Evolutionary conservation across 1,140 invertebrate species (phyloP).

Genomic region (Medauroidea extradentata): DNA sequence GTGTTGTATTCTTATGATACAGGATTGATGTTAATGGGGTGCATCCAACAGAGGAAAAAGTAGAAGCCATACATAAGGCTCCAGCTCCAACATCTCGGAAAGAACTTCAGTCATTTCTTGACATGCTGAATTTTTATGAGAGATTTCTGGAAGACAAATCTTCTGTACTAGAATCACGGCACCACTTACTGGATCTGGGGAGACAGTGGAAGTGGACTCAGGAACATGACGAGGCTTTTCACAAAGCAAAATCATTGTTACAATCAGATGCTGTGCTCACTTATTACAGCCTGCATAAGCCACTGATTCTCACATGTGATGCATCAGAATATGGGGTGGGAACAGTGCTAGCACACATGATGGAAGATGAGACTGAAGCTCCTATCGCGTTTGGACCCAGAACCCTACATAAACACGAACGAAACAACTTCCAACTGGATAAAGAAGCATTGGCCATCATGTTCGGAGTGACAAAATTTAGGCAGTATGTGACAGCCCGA

Average conservation of each 20-base stretch:
- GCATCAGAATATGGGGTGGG: slow-evolving; percentile 17
- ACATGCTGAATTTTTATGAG: slow-evolving; percentile 39
- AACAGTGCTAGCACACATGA: slow-evolving; percentile 12
- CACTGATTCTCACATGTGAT: slow-evolving; percentile 13
- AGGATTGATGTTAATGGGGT: slow-evolving; percentile 30
- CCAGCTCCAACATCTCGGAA: slow-evolving; percentile 35
- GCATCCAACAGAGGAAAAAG: slow-evolving; percentile 30
- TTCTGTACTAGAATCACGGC: not conserved
- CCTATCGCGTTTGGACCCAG: slow-evolving; percentile 25
- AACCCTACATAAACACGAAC: slow-evolving; percentile 9
- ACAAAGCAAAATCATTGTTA: slow-evolving; percentile 23
- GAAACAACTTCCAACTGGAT: slow-evolving; percentile 20
- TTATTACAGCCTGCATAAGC: slow-evolving; percentile 2
- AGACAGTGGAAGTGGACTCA: slow-evolving; percentile 12
- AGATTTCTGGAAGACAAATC: slow-evolving; percentile 28
- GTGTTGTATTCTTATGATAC: slow-evolving; percentile 34
- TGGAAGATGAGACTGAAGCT: slow-evolving; percentile 18
- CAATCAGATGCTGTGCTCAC: slow-evolving; percentile 3
- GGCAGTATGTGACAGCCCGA: slow-evolving; percentile 39
- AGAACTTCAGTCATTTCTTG: slow-evolving; percentile 38
- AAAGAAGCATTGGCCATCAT: slow-evolving; percentile 16
- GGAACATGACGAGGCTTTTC: slow-evolving; percentile 29
- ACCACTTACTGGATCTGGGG: not conserved
- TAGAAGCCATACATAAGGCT: slow-evolving; percentile 37
- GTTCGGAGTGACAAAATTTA: slow-evolving; percentile 35